Evolutionary conservation across 2,888 invertebrate species (phyloP).

Genomic region (Beris morrisii): DNA sequence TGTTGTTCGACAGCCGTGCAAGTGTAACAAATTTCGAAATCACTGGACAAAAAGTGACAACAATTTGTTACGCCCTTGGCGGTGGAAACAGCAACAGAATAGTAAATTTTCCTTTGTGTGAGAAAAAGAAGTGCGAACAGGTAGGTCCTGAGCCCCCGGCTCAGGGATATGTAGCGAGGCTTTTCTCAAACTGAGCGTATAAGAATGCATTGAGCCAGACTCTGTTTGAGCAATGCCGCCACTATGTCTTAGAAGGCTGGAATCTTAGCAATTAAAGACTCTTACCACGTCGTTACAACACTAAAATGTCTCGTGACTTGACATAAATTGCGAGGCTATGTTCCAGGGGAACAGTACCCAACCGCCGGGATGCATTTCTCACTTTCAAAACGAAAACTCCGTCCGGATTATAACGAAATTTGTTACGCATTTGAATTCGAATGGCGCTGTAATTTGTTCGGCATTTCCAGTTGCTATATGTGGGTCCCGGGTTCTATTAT

Average conservation of each 20-base stretch:
- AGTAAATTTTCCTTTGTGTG: background rate
- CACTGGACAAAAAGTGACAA: slow-evolving; percentile 31
- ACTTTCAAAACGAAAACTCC: background rate
- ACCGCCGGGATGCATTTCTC: background rate
- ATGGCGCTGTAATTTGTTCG: slow-evolving; percentile 28
- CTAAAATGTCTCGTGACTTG: slow-evolving; percentile 26
- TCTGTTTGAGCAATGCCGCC: slow-evolving; percentile 29
- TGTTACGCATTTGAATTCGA: slow-evolving; percentile 31
- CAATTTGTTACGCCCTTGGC: slow-evolving; percentile 36
- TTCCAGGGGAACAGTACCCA: slow-evolving; percentile 9
- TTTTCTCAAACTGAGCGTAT: slow-evolving; percentile 13
- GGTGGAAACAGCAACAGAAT: slow-evolving; percentile 6
- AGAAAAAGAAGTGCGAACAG: slow-evolving; percentile 35
- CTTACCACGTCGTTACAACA: slow-evolving; percentile 20
- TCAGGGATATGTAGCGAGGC: background rate
- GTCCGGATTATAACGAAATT: slow-evolving; percentile 24
- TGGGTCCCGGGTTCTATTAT: slow-evolving; percentile 9
- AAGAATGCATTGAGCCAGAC: slow-evolving; percentile 9
- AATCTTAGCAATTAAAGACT: slow-evolving; percentile 19
- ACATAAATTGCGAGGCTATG: slow-evolving; percentile 24
- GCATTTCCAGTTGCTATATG: slow-evolving; percentile 17
- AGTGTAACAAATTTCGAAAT: slow-evolving; percentile 32
- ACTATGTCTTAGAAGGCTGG: slow-evolving; percentile 20
- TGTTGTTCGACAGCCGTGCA: slow-evolving; percentile 16
- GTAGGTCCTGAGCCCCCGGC: slow-evolving; percentile 33